phyloP scores from a whole-genome alignment of 2,113 vertebrate genomes.

The Dasypus novemcinctus region DNA sequence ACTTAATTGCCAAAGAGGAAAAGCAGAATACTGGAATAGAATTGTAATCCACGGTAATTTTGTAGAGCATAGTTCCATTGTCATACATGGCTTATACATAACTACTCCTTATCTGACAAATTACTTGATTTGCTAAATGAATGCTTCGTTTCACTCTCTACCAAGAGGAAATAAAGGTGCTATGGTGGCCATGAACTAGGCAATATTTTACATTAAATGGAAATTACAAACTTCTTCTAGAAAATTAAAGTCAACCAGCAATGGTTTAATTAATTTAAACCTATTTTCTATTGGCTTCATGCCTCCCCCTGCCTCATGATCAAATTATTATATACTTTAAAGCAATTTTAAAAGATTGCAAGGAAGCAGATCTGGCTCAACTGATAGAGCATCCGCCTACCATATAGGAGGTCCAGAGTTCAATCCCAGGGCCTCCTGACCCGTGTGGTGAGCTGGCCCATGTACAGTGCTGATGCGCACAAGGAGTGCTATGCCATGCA shows the following conservation, averaged over 20 bases:
- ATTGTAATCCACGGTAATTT: neutral
- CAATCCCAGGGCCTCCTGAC: too few species aligned
- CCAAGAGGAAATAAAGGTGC: conserved; percentile 37
- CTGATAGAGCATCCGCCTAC: too few species aligned
- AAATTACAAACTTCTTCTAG: neutral
- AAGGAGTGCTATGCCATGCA: too few species aligned
- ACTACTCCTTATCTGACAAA: neutral
- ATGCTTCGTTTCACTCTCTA: conserved; percentile 24
- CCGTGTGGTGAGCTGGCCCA: too few species aligned
- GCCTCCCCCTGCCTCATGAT: neutral
- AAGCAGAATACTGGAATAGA: neutral
- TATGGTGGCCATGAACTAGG: neutral
- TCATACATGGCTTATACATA: neutral
- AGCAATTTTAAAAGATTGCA: conserved; percentile 13
- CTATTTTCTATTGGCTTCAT: neutral
- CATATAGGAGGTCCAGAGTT: too few species aligned
- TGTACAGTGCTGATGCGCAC: too few species aligned
- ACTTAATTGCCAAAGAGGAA: too few species aligned
- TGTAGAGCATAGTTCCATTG: neutral
- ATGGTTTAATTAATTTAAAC: conserved; percentile 13
- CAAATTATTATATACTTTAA: neutral
- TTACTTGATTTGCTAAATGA: conserved; percentile 45
- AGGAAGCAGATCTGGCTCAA: neutral
- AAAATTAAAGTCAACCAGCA: neutral
- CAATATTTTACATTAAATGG: neutral